phyloP scores from a whole-genome alignment of 2,888 invertebrate species.

The Amblyjoppa fuscipennis region DNA sequence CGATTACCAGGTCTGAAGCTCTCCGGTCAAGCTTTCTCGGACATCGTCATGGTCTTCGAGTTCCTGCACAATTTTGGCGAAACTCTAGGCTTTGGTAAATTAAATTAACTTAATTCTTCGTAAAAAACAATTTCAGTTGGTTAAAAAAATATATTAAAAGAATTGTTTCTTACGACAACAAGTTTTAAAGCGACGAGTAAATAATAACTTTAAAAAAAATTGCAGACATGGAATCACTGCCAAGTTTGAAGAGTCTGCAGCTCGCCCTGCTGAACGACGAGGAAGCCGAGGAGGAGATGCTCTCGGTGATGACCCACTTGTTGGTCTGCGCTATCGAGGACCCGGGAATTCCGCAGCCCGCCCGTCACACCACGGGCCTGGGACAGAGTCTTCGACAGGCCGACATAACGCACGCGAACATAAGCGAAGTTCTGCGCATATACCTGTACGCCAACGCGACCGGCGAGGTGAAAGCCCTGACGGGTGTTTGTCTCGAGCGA shows the following conservation, averaged over 20 bases:
- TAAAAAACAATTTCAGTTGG: neutral
- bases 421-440: conserved; percentile 96
- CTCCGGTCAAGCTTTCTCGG: conserved; percentile 95
- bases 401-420: conserved; percentile 95
- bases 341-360: conserved; percentile 96
- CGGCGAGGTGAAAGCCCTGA: conserved; percentile 93
- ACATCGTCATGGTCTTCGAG: conserved; percentile 97
- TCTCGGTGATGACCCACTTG: conserved; percentile 95
- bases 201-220: neutral
- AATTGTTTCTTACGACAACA: neutral
- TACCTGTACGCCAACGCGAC: conserved; percentile 96
- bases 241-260: conserved; percentile 94
- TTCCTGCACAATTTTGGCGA: conserved; percentile 98
- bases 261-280: conserved; percentile 93
- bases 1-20: conserved; percentile 93
- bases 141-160: neutral
- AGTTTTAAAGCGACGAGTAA: neutral
- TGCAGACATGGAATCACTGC: conserved; percentile 93
- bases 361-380: conserved; percentile 94
- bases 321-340: conserved; percentile 97
- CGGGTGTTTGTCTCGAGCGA: conserved; percentile 93
- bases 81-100: conserved; percentile 95
- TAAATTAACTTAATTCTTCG: neutral
- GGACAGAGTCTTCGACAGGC: conserved; percentile 96
- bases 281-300: conserved; percentile 93